Conservation (phyloP, 1,140 invertebrate genomes). For the Monochamus saltuarius region DNA sequence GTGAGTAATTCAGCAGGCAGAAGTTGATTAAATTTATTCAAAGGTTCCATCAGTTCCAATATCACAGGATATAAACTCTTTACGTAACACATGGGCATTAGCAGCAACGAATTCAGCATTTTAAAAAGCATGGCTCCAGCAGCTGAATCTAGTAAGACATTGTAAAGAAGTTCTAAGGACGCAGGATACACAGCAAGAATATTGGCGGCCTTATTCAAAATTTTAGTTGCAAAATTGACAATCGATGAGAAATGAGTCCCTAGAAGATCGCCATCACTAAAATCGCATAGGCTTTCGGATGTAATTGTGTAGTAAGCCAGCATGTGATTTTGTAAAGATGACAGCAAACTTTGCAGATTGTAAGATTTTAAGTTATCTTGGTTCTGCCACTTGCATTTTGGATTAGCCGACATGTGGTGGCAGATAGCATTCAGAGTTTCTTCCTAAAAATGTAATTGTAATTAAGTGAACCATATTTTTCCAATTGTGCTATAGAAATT, state of each 20-base stretch:
- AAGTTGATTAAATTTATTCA: constrained; percentile 59
- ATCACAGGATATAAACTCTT: constrained; percentile 55
- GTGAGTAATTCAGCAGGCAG: constrained; percentile 51
- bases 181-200: constrained; percentile 47
- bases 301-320: constrained; percentile 53
- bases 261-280: constrained; percentile 46
- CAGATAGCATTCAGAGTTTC: constrained; percentile 42
- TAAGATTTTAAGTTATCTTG: constrained; percentile 43
- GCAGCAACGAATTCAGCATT: constrained; percentile 59
- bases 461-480: too few species aligned
- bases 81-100: constrained; percentile 54
- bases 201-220: constrained; percentile 51
- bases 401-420: constrained; percentile 38
- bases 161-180: constrained; percentile 52
- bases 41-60: constrained; percentile 54
- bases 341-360: constrained; percentile 57
- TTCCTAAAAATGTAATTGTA: constrained; percentile 37
- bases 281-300: constrained; percentile 16
- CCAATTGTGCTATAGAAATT: background rate
- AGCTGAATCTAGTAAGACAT: constrained; percentile 56
- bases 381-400: constrained; percentile 43
- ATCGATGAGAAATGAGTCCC: constrained; percentile 57
- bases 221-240: constrained; percentile 55
- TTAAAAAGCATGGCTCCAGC: constrained; percentile 62
- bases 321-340: constrained; percentile 64